Evolutionary conservation across 2,888 invertebrate species (phyloP), one percentile per base, ranked within the genome.

Genomic region (Ligdia adustata): DNA sequence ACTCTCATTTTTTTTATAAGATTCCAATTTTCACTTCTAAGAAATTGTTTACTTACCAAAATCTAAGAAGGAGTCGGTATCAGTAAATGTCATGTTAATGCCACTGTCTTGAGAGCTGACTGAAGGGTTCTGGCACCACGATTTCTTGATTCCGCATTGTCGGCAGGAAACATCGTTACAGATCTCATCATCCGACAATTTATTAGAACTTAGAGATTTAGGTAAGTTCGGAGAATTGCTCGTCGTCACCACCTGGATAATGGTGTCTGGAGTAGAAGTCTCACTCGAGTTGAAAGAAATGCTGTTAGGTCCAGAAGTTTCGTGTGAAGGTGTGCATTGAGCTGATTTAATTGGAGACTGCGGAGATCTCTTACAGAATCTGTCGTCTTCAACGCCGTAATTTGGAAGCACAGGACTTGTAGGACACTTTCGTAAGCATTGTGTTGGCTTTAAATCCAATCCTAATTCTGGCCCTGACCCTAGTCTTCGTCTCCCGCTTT

Each of bases 51-150:
- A 70, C 89, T 82, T 66, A 91, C 89, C 89, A 45, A 82, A 80
- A 46, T 90, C 89, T 50, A 82, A 62, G 65, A 79, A 91, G n/a
- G 92, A 88, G 45, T 94, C 94, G 6, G 92, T 92, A 60, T 95
- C 95, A 34, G 93, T 92, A 75, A 94, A 94, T 6, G 93, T 92
- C 79, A 95, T 85, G 69, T 95, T 95, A 44, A 95, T 95, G 0
- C 95, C 95, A 62, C 95, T 95, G 71, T 95, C 95, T 73, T 95
- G 95, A 3, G 94, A 95, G 65, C 95, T 94, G 38, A 94, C 91
- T 41, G 94, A 93, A 48, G 93, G 93, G 37, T 94, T 93, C 62
- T 93, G 92, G 50, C 93, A 93, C 77, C 93, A 92, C 14, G 90
- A 89, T 62, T 93, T 91, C 49, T 93, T 91, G 52, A 86, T 84